These are phyloP conservation scores for Pseudococcus longispinus DNA, from an alignment of 2,888 invertebrate species.

Conservation along the genomic window DNA sequence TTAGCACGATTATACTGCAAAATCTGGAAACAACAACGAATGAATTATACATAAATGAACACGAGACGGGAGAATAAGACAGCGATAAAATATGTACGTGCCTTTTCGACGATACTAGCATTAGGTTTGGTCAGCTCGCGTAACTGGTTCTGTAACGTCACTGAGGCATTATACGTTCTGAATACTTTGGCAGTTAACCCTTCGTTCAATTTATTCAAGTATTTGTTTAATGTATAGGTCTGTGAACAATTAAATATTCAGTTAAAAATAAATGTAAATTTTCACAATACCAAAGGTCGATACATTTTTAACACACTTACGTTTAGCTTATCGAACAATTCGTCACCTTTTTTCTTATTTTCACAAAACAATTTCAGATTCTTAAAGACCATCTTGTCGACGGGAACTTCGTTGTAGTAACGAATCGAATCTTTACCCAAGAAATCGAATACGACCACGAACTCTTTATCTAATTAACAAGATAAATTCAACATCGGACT, in stretches of 20 bases:
- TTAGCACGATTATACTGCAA: slow-evolving; percentile 97
- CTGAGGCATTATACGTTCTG: slow-evolving; percentile 99
- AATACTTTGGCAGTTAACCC: slow-evolving; percentile 99
- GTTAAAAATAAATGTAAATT: neutral
- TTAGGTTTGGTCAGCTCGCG: slow-evolving; percentile 87
- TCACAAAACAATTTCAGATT: slow-evolving; percentile 97
- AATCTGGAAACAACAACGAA: slow-evolving; percentile 65
- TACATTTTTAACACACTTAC: slow-evolving; percentile 62
- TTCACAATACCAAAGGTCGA: neutral
- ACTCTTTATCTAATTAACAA: slow-evolving; percentile 66
- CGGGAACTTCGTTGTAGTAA: slow-evolving; percentile 95
- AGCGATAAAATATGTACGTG: slow-evolving; percentile 56
- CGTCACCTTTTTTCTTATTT: slow-evolving; percentile 91
- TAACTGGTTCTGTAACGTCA: slow-evolving; percentile 94
- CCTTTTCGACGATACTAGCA: slow-evolving; percentile 78
- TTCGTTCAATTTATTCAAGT: slow-evolving; percentile 95
- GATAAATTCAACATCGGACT: too few relatives aligned
- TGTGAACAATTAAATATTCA: slow-evolving; percentile 61
- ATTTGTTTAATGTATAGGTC: slow-evolving; percentile 94
- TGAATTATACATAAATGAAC: neutral
- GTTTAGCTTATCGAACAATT: slow-evolving; percentile 95
- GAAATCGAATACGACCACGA: slow-evolving; percentile 98
- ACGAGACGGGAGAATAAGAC: neutral
- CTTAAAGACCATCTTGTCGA: slow-evolving; percentile 97
- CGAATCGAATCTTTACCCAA: slow-evolving; percentile 80